Conservation (phyloP, 2,113 vertebrate genomes). For the Rhynchomys soricoides region DNA sequence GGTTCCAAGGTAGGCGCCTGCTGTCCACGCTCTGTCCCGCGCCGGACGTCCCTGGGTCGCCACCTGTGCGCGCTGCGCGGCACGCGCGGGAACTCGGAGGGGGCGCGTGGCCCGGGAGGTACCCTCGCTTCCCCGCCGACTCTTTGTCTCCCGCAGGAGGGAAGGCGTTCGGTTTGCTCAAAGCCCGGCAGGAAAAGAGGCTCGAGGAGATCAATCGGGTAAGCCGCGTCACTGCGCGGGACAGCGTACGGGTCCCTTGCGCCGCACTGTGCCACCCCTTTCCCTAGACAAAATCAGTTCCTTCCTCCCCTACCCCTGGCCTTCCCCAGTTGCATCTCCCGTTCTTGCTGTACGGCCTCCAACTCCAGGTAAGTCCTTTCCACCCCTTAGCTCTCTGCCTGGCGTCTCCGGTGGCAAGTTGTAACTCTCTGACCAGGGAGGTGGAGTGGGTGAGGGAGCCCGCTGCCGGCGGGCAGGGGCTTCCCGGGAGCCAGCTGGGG, state of each 20-base stretch:
- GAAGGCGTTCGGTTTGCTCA: constrained; percentile 91
- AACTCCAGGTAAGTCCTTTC: constrained; percentile 45
- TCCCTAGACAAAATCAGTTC: background rate
- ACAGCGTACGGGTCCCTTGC: background rate
- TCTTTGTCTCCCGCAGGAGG: constrained; percentile 87
- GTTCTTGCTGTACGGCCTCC: background rate
- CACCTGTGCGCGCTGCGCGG: constrained; percentile 46
- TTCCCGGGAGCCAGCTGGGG: background rate
- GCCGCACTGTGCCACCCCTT: background rate
- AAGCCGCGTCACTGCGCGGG: constrained; percentile 50
- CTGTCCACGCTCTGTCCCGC: background rate
- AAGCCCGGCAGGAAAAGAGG: constrained; percentile 90
- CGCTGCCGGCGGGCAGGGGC: background rate
- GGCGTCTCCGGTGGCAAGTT: constrained; percentile 70
- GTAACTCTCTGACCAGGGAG: background rate
- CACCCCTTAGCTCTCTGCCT: background rate
- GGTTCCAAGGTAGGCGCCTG: constrained; percentile 77
- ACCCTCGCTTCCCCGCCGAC: constrained; percentile 4
- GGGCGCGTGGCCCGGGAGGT: background rate
- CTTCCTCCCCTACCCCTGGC: no score
- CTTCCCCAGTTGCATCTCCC: background rate
- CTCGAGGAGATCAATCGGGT: constrained; percentile 95
- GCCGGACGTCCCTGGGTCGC: background rate
- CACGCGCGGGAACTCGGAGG: background rate
- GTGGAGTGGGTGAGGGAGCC: background rate